Percentiles rank a stretch among this genome's conserved stretches.
Evolutionary conservation across 2,888 invertebrate species (phyloP).

Genomic region (Dasysyrphus tricinctus): DNA sequence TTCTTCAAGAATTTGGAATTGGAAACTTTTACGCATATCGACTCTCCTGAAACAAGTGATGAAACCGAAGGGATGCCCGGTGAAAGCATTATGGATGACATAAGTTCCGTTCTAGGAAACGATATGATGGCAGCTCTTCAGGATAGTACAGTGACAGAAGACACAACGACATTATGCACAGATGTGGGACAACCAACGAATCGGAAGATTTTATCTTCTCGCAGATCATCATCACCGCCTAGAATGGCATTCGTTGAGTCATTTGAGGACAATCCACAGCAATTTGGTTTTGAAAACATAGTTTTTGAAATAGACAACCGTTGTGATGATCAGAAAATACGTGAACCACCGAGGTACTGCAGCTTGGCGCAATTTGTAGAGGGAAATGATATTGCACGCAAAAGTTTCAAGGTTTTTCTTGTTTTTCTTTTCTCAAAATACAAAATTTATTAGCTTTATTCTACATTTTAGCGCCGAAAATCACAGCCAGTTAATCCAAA

Average conservation of each 20-base stretch:
- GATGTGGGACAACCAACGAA: slow-evolving; percentile 77
- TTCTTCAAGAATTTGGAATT: slow-evolving; percentile 82
- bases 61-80: slow-evolving; percentile 90
- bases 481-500: slow-evolving; percentile 58
- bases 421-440: neutral
- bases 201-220: slow-evolving; percentile 76
- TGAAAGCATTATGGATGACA: slow-evolving; percentile 91
- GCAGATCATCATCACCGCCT: slow-evolving; percentile 85
- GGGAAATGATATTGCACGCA: slow-evolving; percentile 91
- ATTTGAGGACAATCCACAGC: slow-evolving; percentile 81
- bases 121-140: slow-evolving; percentile 88
- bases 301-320: slow-evolving; percentile 86
- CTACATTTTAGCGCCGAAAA: slow-evolving; percentile 73
- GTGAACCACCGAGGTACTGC: slow-evolving; percentile 88
- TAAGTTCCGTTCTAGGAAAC: slow-evolving; percentile 89
- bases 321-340: slow-evolving; percentile 84
- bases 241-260: slow-evolving; percentile 84
- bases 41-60: slow-evolving; percentile 92
- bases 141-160: slow-evolving; percentile 89
- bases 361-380: slow-evolving; percentile 93
- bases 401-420: slow-evolving; percentile 87
- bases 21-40: slow-evolving; percentile 89
- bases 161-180: slow-evolving; percentile 88
- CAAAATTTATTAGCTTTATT: neutral
- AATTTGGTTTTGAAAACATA: slow-evolving; percentile 90